Percentiles rank a stretch among this genome's conserved stretches.
Evolutionary conservation across 2,113 vertebrate species (phyloP).

Genomic region (Eira barbara): DNA sequence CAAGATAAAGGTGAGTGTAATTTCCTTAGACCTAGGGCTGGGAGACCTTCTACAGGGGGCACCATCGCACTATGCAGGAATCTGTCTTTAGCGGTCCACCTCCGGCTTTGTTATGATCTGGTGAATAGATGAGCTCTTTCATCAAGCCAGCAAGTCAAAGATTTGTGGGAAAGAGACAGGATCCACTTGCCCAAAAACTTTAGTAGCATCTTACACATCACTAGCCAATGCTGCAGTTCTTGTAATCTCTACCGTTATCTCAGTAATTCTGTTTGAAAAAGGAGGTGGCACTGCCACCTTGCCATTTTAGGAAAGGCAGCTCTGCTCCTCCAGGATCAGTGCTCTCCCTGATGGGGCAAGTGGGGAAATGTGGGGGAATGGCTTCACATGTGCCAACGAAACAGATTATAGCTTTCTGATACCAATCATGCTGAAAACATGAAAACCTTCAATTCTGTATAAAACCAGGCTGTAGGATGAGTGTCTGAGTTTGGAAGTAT

Average conservation of each 20-base stretch:
- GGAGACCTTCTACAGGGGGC: constrained; percentile 27
- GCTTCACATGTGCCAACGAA: constrained; percentile 45
- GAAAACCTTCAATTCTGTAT: not conserved
- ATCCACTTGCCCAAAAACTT: not conserved
- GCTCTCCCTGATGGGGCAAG: constrained; percentile 46
- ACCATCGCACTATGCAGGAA: not conserved
- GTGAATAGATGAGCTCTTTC: constrained; percentile 45
- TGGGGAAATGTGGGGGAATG: not conserved
- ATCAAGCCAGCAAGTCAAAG: constrained; percentile 23
- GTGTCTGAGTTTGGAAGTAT: not conserved
- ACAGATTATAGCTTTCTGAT: constrained; percentile 29
- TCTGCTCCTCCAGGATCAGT: constrained; percentile 66
- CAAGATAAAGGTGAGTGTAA: not conserved
- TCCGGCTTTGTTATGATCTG: not conserved
- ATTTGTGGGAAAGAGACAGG: not conserved
- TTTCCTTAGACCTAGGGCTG: not conserved
- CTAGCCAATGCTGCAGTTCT: not conserved
- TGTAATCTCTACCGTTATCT: not conserved
- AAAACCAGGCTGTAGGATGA: not conserved
- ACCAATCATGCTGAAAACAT: constrained; percentile 26
- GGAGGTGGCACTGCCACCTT: not conserved
- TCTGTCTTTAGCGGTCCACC: not conserved
- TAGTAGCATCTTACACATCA: not conserved
- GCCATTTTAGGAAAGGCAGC: constrained; percentile 51
- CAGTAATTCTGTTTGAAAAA: constrained; percentile 52